Base-by-base conservation (phyloP, 1,140 invertebrate genomes). In the Galleria mellonella region DNA sequence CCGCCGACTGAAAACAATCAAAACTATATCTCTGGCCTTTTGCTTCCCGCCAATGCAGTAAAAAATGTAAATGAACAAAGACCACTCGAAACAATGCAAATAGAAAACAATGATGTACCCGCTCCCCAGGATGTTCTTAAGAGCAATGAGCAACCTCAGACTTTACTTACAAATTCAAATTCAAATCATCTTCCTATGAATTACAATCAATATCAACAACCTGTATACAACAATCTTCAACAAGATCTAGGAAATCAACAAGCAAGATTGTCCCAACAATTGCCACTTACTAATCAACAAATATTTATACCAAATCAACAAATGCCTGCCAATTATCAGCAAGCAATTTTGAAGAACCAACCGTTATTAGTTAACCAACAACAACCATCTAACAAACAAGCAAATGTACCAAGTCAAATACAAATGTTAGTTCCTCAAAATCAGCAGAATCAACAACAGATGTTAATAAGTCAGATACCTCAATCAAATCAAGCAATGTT, bases 21-120 rank as follows among this genome's bases (percentile, higher is more conserved):
- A 6, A 48, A 51, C 13, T 35, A 55, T 10, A 43, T 67, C n/a
- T 48, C 60, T 0, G 62, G 62, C 13, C 56, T 63, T 2, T 67
- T 67, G 28, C 52, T 67, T 4, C 54, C 64, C 9, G 43, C 57
- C 6, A 60, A 63, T 10, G 51, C 64, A 7, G 51, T 67, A n/a
- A 52, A 58, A 10, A 32, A 23, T 3, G 2, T 23, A 23, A 6
- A 23, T 2, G 17, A 6, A 6, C 17, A 23, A 23, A 2, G 17
- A 23, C 17, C 17, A 23, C 2, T 23, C 17, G 17, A 3, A 3
- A 23, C 17, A 2, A 2, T 23, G n/a, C 17, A 23, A 6, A 2
- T 23, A 3, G 17, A 23, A 6, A 23, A 23, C 2, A 23, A 23
- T 23, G 6, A 6, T 23, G 17, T 23, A 3, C 17, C 17, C 2